Percentiles rank a stretch among this genome's conserved stretches.
These are phyloP conservation scores for Paramormyrops hopkinsi DNA, from an alignment of 2,797 vertebrate genomes.

Conservation along the genomic window DNA sequence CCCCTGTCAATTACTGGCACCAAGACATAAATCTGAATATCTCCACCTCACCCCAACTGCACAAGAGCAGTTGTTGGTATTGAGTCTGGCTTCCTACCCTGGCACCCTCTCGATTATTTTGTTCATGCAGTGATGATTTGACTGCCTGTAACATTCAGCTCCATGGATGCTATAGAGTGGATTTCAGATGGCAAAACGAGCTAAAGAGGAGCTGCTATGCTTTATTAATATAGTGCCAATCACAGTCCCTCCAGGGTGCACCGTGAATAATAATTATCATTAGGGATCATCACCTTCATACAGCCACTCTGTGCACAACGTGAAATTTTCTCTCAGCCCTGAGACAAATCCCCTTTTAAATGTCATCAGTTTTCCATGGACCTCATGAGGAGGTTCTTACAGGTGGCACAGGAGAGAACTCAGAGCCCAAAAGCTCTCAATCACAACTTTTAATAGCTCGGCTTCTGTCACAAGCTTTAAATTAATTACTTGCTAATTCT, in stretches of 20 bases:
- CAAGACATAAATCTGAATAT: background rate
- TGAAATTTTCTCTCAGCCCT: background rate
- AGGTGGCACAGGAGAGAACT: background rate
- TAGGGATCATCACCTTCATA: background rate
- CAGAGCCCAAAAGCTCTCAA: background rate
- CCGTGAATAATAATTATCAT: conserved; percentile 7
- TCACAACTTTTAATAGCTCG: background rate
- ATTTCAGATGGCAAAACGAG: background rate
- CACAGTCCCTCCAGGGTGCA: background rate
- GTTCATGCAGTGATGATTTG: background rate
- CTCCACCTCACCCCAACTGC: background rate
- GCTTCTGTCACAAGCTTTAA: background rate
- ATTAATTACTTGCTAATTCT: background rate
- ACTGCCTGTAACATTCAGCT: background rate
- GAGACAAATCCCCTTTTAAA: background rate
- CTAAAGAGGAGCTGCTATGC: background rate
- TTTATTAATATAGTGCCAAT: conserved; percentile 13
- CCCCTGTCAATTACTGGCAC: background rate
- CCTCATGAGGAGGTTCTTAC: background rate
- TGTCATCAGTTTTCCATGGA: background rate
- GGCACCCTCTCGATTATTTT: background rate
- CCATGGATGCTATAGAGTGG: background rate
- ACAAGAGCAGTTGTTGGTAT: background rate
- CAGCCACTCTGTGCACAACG: background rate
- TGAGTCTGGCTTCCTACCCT: background rate